These are phyloP conservation scores for Oscheius sp. DNA, from an alignment of 2,888 invertebrate genomes.

Conservation along the genomic window DNA sequence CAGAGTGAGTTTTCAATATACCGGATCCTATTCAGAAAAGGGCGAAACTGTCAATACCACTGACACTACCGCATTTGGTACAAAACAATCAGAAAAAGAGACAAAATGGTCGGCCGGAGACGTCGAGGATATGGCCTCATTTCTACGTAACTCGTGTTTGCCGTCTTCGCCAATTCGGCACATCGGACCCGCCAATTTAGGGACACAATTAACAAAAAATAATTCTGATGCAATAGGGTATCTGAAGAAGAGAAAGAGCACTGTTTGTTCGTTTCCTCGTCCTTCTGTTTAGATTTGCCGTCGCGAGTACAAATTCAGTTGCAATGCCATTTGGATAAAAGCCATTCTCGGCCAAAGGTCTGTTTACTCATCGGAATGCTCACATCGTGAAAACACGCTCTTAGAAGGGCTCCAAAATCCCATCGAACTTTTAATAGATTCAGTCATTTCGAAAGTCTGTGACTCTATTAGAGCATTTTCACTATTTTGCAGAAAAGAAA, in stretches of 20 bases:
- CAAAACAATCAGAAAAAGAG: not conserved
- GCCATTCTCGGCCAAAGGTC: no score
- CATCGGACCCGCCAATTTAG: slow-evolving; percentile 29
- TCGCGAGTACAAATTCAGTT: no score
- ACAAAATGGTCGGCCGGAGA: not conserved
- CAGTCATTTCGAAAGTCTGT: no score
- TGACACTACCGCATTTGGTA: no score
- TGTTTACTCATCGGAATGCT: no score
- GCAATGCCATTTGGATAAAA: no score
- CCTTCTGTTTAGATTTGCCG: not conserved
- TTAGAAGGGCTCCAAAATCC: no score
- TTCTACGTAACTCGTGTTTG: slow-evolving; percentile 26
- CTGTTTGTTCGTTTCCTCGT: not conserved
- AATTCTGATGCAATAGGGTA: slow-evolving; percentile 17
- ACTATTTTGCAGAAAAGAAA: not conserved
- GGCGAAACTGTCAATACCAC: not conserved
- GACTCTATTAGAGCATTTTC: no score
- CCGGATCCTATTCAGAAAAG: not conserved
- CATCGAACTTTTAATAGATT: no score
- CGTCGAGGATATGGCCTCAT: slow-evolving; percentile 19
- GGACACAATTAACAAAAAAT: slow-evolving; percentile 16
- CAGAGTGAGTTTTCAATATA: not conserved
- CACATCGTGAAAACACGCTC: no score
- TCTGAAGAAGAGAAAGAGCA: not conserved
- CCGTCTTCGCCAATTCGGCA: slow-evolving; percentile 8